phyloP scores from a whole-genome alignment of 1,140 invertebrate genomes.

The Plutomurus gul region DNA sequence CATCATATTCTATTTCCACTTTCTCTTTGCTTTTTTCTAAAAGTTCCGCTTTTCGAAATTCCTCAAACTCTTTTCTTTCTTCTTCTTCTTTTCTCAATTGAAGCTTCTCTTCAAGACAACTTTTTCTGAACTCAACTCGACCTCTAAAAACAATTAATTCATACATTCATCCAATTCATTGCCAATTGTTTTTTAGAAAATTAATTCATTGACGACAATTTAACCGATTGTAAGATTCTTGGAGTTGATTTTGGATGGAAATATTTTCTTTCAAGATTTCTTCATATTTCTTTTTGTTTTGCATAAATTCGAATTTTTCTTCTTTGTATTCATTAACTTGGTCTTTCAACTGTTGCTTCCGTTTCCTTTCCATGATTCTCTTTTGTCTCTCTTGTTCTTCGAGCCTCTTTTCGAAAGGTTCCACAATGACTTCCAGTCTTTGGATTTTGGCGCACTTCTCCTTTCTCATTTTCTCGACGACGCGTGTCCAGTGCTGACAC shows the following conservation, averaged over 20 bases:
- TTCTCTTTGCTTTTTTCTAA: constrained; percentile 47
- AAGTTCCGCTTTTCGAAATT: background rate
- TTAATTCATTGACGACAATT: too few relatives aligned
- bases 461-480: constrained; percentile 39
- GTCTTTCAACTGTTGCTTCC: background rate
- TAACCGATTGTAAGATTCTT: constrained; percentile 3
- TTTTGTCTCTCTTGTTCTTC: constrained; percentile 16
- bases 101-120: constrained; percentile 20
- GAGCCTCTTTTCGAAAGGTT: constrained; percentile 30
- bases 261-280: background rate
- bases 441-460: constrained; percentile 38
- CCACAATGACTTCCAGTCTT: constrained; percentile 7
- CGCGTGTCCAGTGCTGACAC: constrained; percentile 33
- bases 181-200: too few relatives aligned
- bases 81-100: background rate
- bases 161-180: too few relatives aligned
- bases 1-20: constrained; percentile 45
- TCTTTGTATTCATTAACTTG: constrained; percentile 3
- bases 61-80: constrained; percentile 20
- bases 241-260: background rate
- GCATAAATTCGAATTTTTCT: background rate
- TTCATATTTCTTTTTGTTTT: background rate
- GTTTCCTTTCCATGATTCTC: background rate
- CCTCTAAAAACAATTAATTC: background rate
- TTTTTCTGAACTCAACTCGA: constrained; percentile 20